Conservation (phyloP, 2,888 invertebrate genomes). For the Hemithea aestivaria region DNA sequence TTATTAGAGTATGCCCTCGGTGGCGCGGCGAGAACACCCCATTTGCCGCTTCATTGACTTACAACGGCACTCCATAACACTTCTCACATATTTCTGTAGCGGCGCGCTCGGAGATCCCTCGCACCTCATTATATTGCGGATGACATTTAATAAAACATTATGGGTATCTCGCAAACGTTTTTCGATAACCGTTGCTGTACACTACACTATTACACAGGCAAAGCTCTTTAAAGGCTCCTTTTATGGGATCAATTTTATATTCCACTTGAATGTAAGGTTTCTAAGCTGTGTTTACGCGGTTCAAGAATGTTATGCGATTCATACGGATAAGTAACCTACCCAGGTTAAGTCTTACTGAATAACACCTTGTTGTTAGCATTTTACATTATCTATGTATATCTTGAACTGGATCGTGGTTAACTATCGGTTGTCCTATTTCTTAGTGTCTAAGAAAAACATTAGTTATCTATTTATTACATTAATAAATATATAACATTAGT, state of each 20-base stretch:
- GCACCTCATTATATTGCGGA: constrained; percentile 78
- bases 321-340: no score
- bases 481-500: no score
- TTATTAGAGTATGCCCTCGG: constrained; percentile 74
- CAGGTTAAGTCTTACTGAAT: no score
- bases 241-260: constrained; percentile 19
- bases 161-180: constrained; percentile 61
- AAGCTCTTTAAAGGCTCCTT: constrained; percentile 22
- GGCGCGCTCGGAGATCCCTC: constrained; percentile 67
- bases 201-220: constrained; percentile 25
- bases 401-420: no score
- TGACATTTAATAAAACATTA: constrained; percentile 79
- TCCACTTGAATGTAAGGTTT: constrained; percentile 15
- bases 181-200: constrained; percentile 56
- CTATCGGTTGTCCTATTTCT: no score
- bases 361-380: no score
- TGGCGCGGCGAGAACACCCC: constrained; percentile 69
- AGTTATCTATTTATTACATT: no score
- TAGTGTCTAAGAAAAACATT: no score
- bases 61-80: constrained; percentile 78
- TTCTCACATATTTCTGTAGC: constrained; percentile 79
- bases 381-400: no score
- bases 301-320: constrained; percentile 7
- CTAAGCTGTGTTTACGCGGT: constrained; percentile 15
- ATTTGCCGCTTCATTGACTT: constrained; percentile 79